These are phyloP conservation scores for Clavelina lepadiformis DNA, from an alignment of 23 tunicate species.

Conservation along the genomic window DNA sequence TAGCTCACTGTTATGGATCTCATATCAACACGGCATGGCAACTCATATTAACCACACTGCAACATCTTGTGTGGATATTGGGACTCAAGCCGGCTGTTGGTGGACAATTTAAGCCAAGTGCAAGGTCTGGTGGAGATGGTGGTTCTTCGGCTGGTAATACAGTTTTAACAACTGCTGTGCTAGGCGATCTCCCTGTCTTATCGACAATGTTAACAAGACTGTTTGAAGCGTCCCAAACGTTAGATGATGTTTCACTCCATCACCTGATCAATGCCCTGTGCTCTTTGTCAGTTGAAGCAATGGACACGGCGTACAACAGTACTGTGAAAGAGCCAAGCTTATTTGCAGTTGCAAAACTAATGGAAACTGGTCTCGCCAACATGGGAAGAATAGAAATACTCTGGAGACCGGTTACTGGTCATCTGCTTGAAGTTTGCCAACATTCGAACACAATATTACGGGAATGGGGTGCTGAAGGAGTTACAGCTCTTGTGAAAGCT, in stretches of 20 bases:
- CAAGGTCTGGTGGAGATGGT: constrained; percentile 54
- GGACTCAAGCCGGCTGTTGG: constrained; percentile 69
- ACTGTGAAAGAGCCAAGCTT: constrained; percentile 78
- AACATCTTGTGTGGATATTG: constrained; percentile 94
- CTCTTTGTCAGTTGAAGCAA: constrained; percentile 77
- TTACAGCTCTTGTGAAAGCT: constrained; percentile 72
- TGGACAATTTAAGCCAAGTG: constrained; percentile 61
- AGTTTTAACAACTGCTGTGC: constrained; percentile 86
- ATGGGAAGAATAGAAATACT: constrained; percentile 87
- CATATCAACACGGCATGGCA: constrained; percentile 94
- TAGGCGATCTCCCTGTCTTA: constrained; percentile 73
- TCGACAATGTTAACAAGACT: constrained; percentile 60
- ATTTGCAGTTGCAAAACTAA: constrained; percentile 86
- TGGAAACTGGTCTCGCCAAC: constrained; percentile 90
- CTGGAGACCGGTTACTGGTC: constrained; percentile 98
- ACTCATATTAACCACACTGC: constrained; percentile 68
- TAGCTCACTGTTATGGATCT: constrained; percentile 73
- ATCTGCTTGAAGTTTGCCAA: constrained; percentile 92
- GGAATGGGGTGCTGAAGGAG: constrained; percentile 98
- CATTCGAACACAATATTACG: constrained; percentile 65
- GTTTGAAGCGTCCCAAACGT: constrained; percentile 75
- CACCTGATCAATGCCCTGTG: constrained; percentile 95
- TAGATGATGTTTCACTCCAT: constrained; percentile 96
- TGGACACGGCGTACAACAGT: constrained; percentile 87
- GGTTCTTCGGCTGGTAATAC: constrained; percentile 20